A percentile compares a stretch with the other conserved stretches of the same genome.
phyloP scores from a whole-genome alignment of 1,140 invertebrate species.

The Trachymyrmex cornetzi region DNA sequence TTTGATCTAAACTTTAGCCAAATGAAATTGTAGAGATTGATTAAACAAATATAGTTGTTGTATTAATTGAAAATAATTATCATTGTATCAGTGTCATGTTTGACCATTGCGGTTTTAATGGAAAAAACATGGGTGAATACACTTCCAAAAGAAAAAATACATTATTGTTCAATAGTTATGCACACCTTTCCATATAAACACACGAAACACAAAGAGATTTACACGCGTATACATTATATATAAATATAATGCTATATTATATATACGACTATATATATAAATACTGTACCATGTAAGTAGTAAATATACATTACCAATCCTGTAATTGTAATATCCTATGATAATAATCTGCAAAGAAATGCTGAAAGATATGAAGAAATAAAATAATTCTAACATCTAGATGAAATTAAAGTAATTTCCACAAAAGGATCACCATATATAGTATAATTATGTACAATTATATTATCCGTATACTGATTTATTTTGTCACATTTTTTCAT shows the following conservation, averaged over 20 bases:
- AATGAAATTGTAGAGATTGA: constrained; percentile 68
- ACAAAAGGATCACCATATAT: constrained; percentile 14
- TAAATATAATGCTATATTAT: constrained; percentile 78
- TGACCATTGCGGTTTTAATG: constrained; percentile 80
- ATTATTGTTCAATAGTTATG: constrained; percentile 77
- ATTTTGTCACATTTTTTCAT: constrained; percentile 41
- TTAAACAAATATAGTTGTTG: constrained; percentile 68
- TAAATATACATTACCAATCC: constrained; percentile 73
- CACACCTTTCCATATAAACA: constrained; percentile 58
- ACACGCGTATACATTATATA: constrained; percentile 70
- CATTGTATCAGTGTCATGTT: constrained; percentile 79
- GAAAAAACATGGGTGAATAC: constrained; percentile 71
- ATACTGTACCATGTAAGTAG: constrained; percentile 81
- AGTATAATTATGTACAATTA: neutral
- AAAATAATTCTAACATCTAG: constrained; percentile 63
- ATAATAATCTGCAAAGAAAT: constrained; percentile 56
- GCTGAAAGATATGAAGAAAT: constrained; percentile 52
- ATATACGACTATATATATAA: constrained; percentile 76
- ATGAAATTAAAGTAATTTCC: constrained; percentile 26
- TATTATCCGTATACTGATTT: constrained; percentile 6
- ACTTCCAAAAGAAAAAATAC: constrained; percentile 71
- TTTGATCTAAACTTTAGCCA: constrained; percentile 72
- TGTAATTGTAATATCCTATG: constrained; percentile 59
- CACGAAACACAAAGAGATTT: constrained; percentile 65
- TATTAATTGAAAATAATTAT: constrained; percentile 73